phyloP scores from a whole-genome alignment of 2,797 vertebrate species.

The Epinephelus malabaricus region DNA sequence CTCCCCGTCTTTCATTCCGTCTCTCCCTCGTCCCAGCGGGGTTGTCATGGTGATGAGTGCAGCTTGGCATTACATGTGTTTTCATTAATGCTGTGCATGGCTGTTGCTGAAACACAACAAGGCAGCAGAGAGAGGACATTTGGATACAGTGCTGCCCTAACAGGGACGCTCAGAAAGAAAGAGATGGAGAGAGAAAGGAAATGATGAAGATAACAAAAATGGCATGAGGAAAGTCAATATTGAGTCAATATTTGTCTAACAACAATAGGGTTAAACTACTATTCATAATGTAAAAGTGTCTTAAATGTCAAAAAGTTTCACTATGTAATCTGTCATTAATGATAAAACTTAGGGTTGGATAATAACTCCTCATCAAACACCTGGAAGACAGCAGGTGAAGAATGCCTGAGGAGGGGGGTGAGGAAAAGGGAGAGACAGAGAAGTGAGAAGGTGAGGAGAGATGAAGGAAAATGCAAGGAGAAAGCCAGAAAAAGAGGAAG shows the following conservation, averaged over 20 bases:
- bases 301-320: neutral
- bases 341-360: neutral
- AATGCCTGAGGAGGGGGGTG: too few relatives aligned
- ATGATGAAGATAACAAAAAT: neutral
- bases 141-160: conserved; percentile 35
- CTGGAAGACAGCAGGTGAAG: neutral
- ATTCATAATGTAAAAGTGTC: neutral
- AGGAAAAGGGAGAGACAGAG: neutral
- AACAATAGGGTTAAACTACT: neutral
- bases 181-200: neutral
- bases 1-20: neutral
- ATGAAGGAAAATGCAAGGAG: neutral
- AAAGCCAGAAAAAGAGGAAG: neutral
- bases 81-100: conserved; percentile 61
- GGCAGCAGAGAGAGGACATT: conserved; percentile 40
- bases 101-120: conserved; percentile 44
- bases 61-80: conserved; percentile 75
- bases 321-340: neutral
- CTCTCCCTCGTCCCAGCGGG: conserved; percentile 23
- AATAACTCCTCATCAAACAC: neutral
- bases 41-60: conserved; percentile 74
- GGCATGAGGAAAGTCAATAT: neutral
- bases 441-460: neutral
- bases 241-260: neutral
- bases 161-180: neutral